phyloP scores from a whole-genome alignment of 2,797 vertebrate species.

The Acanthurus leucopareius region DNA sequence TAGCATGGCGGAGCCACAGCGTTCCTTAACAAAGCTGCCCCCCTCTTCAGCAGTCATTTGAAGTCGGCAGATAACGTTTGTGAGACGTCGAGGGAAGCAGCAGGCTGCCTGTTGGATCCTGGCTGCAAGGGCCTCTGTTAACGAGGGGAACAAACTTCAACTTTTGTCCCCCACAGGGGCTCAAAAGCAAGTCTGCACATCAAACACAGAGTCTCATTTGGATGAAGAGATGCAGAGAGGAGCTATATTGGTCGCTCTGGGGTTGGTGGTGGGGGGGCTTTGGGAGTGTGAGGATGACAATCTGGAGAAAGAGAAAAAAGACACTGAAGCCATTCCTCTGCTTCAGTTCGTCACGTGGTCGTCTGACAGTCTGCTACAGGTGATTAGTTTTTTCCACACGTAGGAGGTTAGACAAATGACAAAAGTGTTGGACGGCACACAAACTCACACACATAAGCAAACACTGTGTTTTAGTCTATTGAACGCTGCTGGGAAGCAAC shows the following conservation, averaged over 20 bases:
- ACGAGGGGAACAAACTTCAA: conserved; percentile 70
- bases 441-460: conserved; percentile 20
- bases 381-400: conserved; percentile 21
- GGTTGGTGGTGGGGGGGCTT: neutral
- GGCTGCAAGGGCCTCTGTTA: conserved; percentile 66
- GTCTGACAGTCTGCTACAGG: conserved; percentile 25
- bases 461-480: conserved; percentile 29
- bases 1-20: conserved; percentile 33
- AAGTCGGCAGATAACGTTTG: conserved; percentile 70
- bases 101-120: conserved; percentile 63
- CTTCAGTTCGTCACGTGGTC: neutral
- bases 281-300: neutral
- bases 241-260: neutral
- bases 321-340: neutral
- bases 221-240: conserved; percentile 52
- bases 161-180: conserved; percentile 65
- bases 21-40: conserved; percentile 58
- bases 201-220: conserved; percentile 59
- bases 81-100: conserved; percentile 48
- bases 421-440: conserved; percentile 18
- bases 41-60: conserved; percentile 70
- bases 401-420: too few relatives aligned
- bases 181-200: conserved; percentile 64
- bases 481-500: conserved; percentile 9
- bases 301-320: neutral